A percentile compares a stretch with the other conserved stretches of the same genome.
Conservation (phyloP, 1,140 invertebrate species). For the Ceratina japonica region DNA sequence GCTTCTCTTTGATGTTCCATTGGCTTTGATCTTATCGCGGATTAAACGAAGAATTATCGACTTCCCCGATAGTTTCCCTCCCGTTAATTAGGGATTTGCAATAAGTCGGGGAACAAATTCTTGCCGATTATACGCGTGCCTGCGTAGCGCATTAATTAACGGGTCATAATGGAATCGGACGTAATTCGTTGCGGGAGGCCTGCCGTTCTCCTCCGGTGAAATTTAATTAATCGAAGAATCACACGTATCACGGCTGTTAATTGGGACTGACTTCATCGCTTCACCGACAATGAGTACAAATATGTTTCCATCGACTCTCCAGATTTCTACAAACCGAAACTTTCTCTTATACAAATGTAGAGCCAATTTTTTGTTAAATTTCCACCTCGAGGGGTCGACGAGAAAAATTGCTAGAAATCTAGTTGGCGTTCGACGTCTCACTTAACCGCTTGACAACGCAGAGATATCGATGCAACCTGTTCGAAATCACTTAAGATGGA, state of each 20-base stretch:
- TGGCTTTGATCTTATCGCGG: slow-evolving; percentile 42
- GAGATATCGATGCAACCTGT: too few relatives aligned
- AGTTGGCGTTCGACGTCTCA: too few relatives aligned
- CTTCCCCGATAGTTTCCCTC: not conserved
- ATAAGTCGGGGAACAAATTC: slow-evolving; percentile 52
- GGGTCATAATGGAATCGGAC: slow-evolving; percentile 38
- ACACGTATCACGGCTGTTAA: slow-evolving; percentile 40
- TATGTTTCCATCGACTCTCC: not conserved
- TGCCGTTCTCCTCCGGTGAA: slow-evolving; percentile 16
- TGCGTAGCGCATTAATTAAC: slow-evolving; percentile 56
- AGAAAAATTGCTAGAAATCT: too few relatives aligned
- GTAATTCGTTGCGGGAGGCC: not conserved
- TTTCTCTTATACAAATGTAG: too few relatives aligned
- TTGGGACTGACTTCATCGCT: slow-evolving; percentile 16
- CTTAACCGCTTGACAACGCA: too few relatives aligned
- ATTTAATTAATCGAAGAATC: slow-evolving; percentile 58
- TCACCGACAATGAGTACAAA: too few relatives aligned
- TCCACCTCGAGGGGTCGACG: too few relatives aligned
- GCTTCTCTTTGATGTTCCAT: slow-evolving; percentile 36
- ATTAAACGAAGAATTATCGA: slow-evolving; percentile 43
- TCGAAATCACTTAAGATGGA: too few relatives aligned
- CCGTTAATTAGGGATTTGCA: slow-evolving; percentile 56
- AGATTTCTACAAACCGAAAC: not conserved
- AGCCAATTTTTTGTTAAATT: too few relatives aligned
- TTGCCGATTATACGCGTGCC: slow-evolving; percentile 31